Conservation (phyloP, 2,113 vertebrate genomes). For the Zosterops pallidus region DNA sequence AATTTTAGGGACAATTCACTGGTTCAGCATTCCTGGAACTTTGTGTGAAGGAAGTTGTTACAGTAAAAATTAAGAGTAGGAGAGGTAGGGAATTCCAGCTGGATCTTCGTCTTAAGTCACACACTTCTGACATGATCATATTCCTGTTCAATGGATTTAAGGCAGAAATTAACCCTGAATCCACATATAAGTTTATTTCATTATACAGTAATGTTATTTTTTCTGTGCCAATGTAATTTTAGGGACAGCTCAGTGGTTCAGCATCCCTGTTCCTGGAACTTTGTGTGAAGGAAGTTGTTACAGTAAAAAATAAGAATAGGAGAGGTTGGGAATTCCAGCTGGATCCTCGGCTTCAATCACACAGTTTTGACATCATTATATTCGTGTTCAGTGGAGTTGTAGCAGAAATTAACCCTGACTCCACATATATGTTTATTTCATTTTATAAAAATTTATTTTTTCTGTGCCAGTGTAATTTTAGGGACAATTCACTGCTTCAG, state of each 20-base stretch:
- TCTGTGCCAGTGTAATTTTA: too few species aligned
- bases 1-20: background rate
- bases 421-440: too few species aligned
- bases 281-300: too few species aligned
- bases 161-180: background rate
- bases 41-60: background rate
- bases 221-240: background rate
- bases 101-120: background rate
- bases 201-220: background rate
- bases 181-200: background rate
- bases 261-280: too few species aligned
- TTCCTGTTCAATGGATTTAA: background rate
- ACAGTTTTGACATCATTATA: too few species aligned
- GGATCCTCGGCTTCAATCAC: too few species aligned
- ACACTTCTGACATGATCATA: background rate
- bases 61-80: background rate
- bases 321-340: too few species aligned
- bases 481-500: too few species aligned
- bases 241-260: background rate
- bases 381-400: too few species aligned
- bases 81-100: background rate
- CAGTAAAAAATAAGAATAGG: too few species aligned
- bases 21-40: background rate
- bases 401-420: too few species aligned
- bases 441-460: too few species aligned